Evolutionary conservation across 2,113 vertebrate genomes (phyloP), one percentile per base, ranked within the genome.

Genomic region (Rhabdornis inornatus): DNA sequence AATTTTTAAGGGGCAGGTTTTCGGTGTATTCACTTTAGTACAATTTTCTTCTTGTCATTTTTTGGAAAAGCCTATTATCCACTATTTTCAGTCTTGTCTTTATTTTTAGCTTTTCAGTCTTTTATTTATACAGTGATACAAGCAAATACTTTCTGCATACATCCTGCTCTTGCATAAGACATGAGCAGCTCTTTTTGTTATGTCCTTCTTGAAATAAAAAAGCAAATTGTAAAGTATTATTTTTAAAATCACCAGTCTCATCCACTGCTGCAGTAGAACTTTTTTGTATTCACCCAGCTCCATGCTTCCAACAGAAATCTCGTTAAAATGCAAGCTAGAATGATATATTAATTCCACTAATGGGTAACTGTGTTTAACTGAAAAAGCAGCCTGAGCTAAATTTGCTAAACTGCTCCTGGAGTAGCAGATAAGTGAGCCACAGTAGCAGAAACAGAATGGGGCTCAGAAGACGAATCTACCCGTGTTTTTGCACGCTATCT

Each of bases 1-100:
- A 94, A 96, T 97, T 97, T 98, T 97, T 96, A 98, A 96, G 96
- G 97, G 95, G 66, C 95, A 97, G 87, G 96, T 97, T 97, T 97
- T 98, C 95, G 63, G 22, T 90, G 65, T 95, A 97, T 97, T 97
- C 87, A 97, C 94, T 97, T 98, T 76, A 87, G 79, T 74, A 95
- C 93, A 93, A 82, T 92, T 95, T 94, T 95, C 71, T 74, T 56
- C 86, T 85, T 96, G 94, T 91, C 79, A 90, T 92, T 71, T 97
- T 95, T 95, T 88, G 81, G 50, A 88, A 97, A 97, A 94, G 75
- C 59, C 18, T 86, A 23, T 83, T 82, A 77, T 60, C 79, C 44
- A 53, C 79, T 57, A 52, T 83, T 63, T 94, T 61, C 30, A 57
- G 50, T n/a, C 61, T 71, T 88, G 47, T 71, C 33, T 70, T 82